Evolutionary conservation across 2,113 vertebrate species (phyloP), one percentile per base, ranked within the genome.

Genomic region (Triplophysa tibetana): DNA sequence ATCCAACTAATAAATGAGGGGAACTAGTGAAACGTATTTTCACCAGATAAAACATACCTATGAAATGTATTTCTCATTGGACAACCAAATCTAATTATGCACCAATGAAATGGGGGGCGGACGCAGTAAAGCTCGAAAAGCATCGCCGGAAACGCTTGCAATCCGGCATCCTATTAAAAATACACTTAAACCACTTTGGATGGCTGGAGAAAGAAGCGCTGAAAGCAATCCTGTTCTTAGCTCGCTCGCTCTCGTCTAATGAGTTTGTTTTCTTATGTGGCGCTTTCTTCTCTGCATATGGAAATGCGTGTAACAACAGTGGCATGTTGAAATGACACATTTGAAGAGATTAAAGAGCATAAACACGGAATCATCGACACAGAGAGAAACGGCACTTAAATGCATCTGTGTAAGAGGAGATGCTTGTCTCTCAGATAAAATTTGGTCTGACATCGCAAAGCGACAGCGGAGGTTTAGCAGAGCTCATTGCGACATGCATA

Each of bases 1-100:
- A 93, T 93, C 91, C 90, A 92, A 88, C 90, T 91, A 92, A 90
- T 77, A 94, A 93, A 93, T 90, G 86, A 94, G 89, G 89, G 85
- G 77, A 91, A 78, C 87, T 48, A 84, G 84, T 69, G 48, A 84
- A 90, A 90, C 78, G 33, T 85, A 88, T 87, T 88, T 91, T 89
- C 85, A 89, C 86, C 80, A 76, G 88, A 92, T 87, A 89, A 90
- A 87, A 90, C 82, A 92, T 87, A 90, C 87, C 90, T 91, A 87
- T 87, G 89, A 95, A 94, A 91, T 85, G 87, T 86, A 91, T 88
- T 88, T 86, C 90, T 88, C 89, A 83, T 79, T 88, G 86, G 90
- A 91, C 80, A 69, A 82, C 85, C 85, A 89, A 88, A 88, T 90
- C 88, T 88, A 89, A 92, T 92, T 90, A 92, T 84, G 69, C 80